phyloP scores from a whole-genome alignment of 2,113 vertebrate species.

The Gallinago undulata region DNA sequence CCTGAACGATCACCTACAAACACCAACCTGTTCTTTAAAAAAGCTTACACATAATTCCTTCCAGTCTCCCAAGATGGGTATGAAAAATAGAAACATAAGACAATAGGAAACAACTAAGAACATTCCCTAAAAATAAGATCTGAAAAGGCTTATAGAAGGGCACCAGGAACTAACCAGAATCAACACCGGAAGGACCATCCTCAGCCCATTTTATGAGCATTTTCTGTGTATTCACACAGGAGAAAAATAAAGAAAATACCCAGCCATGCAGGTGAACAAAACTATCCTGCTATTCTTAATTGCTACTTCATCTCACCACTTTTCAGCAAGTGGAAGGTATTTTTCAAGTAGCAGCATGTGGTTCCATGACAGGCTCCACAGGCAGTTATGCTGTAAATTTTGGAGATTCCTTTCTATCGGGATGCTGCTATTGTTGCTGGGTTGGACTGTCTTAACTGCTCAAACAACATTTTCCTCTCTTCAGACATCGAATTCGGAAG shows the following conservation, averaged over 20 bases:
- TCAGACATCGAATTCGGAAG: background rate
- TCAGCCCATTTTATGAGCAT: background rate
- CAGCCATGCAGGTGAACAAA: background rate
- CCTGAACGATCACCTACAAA: background rate
- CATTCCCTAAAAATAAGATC: background rate
- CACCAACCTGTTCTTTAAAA: background rate
- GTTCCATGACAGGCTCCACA: slow-evolving; percentile 8
- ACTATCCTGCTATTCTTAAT: slow-evolving; percentile 41
- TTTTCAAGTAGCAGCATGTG: slow-evolving; percentile 26
- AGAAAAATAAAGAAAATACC: background rate
- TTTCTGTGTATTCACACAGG: background rate
- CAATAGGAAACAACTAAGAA: background rate
- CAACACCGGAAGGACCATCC: background rate
- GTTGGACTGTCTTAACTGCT: background rate
- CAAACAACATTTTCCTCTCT: background rate
- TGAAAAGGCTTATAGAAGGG: background rate
- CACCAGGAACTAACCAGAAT: background rate
- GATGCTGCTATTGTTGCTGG: background rate
- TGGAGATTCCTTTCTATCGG: slow-evolving; percentile 1
- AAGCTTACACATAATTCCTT: background rate
- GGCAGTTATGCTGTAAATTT: background rate
- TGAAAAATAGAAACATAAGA: background rate
- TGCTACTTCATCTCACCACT: background rate
- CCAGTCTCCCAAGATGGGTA: background rate
- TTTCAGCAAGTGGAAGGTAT: slow-evolving; percentile 8